Conservation (phyloP, 1,140 invertebrate genomes). For the Halesus radiatus region DNA sequence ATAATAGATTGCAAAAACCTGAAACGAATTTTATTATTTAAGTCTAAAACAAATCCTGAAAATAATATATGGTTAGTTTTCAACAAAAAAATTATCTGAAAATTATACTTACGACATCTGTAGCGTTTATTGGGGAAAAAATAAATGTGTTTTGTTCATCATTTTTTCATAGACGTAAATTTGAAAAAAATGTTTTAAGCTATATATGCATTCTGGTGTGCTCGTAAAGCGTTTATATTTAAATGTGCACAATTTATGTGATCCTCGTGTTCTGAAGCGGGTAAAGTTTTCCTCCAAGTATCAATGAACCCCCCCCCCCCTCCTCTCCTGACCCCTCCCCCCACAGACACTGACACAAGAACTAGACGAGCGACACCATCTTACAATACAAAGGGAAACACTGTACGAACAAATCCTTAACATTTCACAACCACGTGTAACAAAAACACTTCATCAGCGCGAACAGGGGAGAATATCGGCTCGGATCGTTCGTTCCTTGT, state of each 20-base stretch:
- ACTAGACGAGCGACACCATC: conserved; percentile 57
- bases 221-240: conserved; percentile 38
- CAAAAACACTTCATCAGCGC: conserved; percentile 55
- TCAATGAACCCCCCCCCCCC: conserved; percentile 60
- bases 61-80: too few species aligned
- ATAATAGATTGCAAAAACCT: neutral
- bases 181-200: neutral
- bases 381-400: conserved; percentile 61
- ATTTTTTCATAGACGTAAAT: neutral
- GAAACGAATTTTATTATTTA: too few species aligned
- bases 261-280: conserved; percentile 32
- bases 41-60: too few species aligned
- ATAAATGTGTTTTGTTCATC: neutral
- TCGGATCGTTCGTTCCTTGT: conserved; percentile 32
- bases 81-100: neutral
- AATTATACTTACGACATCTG: conserved; percentile 23
- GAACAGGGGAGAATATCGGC: conserved; percentile 36
- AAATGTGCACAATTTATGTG: conserved; percentile 25
- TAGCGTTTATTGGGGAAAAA: neutral
- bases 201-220: conserved; percentile 35
- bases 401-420: conserved; percentile 61
- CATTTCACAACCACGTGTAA: conserved; percentile 57
- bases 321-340: conserved; percentile 19
- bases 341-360: conserved; percentile 45
- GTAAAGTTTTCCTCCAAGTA: conserved; percentile 65